These are phyloP conservation scores for Urocitellus parryii DNA, from an alignment of 2,113 vertebrate genomes.

Conservation along the genomic window DNA sequence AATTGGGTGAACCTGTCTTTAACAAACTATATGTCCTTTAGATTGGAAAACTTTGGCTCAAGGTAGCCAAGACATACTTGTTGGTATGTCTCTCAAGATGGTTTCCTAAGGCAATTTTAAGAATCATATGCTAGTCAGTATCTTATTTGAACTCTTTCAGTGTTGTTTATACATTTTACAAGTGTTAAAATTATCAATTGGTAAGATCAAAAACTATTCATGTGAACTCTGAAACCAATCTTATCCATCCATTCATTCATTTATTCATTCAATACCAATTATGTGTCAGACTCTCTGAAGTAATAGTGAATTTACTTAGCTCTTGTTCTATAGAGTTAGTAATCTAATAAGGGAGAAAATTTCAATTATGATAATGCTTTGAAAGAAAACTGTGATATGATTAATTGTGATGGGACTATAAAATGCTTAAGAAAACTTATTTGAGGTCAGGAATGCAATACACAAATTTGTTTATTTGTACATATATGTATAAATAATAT, in stretches of 20 bases:
- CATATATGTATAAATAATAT: background rate
- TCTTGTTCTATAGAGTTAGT: background rate
- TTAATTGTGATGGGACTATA: background rate
- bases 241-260: background rate
- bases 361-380: background rate
- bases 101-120: background rate
- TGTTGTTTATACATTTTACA: background rate
- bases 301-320: background rate
- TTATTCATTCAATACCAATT: background rate
- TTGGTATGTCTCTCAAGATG: background rate
- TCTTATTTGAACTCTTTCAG: background rate
- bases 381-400: background rate
- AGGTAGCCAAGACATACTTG: background rate
- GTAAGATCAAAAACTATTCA: background rate
- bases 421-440: conserved; percentile 1
- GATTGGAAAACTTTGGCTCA: too few relatives aligned
- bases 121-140: background rate
- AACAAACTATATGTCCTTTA: background rate
- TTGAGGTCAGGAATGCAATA: background rate
- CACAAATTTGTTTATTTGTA: conserved; percentile 3
- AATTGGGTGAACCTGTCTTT: background rate
- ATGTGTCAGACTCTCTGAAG: background rate
- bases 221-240: background rate
- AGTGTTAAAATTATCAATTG: background rate
- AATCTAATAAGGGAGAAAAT: background rate